Evolutionary conservation across 2,888 invertebrate species (phyloP), one percentile per base, ranked within the genome.

Genomic region (Yponomeuta malinellus): DNA sequence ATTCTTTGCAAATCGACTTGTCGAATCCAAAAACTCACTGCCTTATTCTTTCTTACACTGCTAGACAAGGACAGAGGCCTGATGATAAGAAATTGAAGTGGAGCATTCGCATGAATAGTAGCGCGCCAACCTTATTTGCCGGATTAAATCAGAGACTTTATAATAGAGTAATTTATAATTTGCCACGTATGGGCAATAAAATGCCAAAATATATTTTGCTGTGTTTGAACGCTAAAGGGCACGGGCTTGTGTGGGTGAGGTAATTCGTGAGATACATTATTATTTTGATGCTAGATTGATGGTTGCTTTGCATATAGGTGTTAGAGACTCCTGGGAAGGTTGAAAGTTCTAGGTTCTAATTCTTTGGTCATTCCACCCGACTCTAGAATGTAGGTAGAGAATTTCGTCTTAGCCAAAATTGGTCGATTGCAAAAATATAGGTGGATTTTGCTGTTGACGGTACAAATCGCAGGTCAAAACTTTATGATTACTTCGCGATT

Each of bases 131-230:
- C 31, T n/a, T 65, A 65, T 65, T 65, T 31, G 65, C 12, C 33
- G 29, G 65, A 65, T 65, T 31, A 29, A 31, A 65, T 65, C 65
- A 65, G 33, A 12, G 52, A 65, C 15, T 29, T 63, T 10, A 10
- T 65, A 65, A 65, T 65, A 12, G 29, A 65, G 65, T 31, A 65
- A 65, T 65, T 33, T 65, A 65, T 29, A 65, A 65, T 65, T 65
- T 65, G 65, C 10, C 65, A 65, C 31, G 65, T 33, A 65, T 65
- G 65, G 65, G 10, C 31, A 65, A 65, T 65, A 65, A 65, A 33
- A 29, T 29, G 65, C 65, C 15, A 65, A 65, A 65, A 65, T 65
- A 65, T 65, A 12, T 59, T 59, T 59, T 15, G 52, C 65, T 65
- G 12, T 65, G 65, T 65, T 65, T 29, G 65, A 65, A 33, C 15